These are phyloP conservation scores for Phoeniculus purpureus DNA, from an alignment of 2,797 vertebrate genomes.

Conservation along the genomic window DNA sequence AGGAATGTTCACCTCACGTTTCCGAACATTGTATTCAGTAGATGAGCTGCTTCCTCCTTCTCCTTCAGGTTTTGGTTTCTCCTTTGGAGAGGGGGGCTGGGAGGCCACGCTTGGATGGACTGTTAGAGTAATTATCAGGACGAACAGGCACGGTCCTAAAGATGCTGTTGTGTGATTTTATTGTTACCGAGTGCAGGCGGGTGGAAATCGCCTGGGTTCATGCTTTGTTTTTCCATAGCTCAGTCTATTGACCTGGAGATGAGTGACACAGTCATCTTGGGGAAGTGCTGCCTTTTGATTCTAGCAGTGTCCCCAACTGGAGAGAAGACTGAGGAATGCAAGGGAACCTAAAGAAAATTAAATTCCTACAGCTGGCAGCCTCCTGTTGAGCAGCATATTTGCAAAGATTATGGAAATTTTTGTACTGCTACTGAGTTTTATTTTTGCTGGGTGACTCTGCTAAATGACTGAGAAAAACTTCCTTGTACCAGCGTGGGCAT, in stretches of 20 bases:
- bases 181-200: background rate
- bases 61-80: conserved; percentile 25
- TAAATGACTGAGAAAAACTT: background rate
- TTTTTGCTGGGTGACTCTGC: background rate
- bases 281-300: background rate
- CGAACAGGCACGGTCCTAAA: background rate
- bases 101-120: background rate
- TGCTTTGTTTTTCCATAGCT: conserved; percentile 10
- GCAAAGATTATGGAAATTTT: background rate
- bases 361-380: background rate
- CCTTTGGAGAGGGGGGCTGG: background rate
- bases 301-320: background rate
- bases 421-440: background rate
- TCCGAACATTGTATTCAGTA: conserved; percentile 61
- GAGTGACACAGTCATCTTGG: background rate
- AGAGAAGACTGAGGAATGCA: background rate
- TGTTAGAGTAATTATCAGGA: conserved; percentile 50
- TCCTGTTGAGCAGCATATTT: background rate
- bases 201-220: background rate
- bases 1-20: conserved; percentile 52
- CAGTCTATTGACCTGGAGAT: background rate
- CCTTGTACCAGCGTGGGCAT: background rate
- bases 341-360: background rate
- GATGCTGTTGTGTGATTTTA: background rate
- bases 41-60: conserved; percentile 51